Evolutionary conservation across 2,888 invertebrate genomes (phyloP), one percentile per base, ranked within the genome.

Genomic region (Flexamia atlantica): DNA sequence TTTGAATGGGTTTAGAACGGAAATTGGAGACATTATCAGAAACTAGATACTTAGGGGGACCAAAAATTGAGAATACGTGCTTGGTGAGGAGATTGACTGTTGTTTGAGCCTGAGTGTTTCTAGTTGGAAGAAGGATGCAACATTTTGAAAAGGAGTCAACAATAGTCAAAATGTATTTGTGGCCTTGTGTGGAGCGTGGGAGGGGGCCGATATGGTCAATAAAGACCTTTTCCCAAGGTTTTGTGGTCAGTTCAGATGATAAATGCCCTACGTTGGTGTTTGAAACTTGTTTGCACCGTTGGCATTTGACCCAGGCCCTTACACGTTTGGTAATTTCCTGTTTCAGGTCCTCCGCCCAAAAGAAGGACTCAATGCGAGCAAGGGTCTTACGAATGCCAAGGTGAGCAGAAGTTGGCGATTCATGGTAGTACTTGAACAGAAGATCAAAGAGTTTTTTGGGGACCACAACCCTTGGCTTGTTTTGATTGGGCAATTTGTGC

Each of bases 181-280:
- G 28, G 5, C 32, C 23, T 7, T 28, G 17, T 10, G 14, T 28
- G 7, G 53, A 53, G 3, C 28, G 3, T 2, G 68, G 68, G 1
- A 68, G 32, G 1, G 32, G 30, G 9, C 30, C 68, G 1, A 68
- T 68, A 17, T 68, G 32, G n/a, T 68, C 68, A 9, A 68, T 68
- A 14, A 68, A 68, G 14, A 68, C 30, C 17, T 68, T 68, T 17
- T 68, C 30, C 14, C 12, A 68, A 1, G 68, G 68, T 30, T n/a
- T 28, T 5, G 68, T 68, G 4, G 30, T 17, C 7, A 30, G 4
- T 30, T 68, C 68, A 14, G 68, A 68, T 14, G 68, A 2, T 4
- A 68, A n/a, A 17, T 30, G 12, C 9, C 68, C 68, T 32, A 68
- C 28, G 4, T 32, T 68, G 28, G 68, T 68, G 14, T 68, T 68